A percentile compares a stretch with the other conserved stretches of the same genome.
phyloP scores from a whole-genome alignment of 2,113 vertebrate species.

The Castor canadensis region DNA sequence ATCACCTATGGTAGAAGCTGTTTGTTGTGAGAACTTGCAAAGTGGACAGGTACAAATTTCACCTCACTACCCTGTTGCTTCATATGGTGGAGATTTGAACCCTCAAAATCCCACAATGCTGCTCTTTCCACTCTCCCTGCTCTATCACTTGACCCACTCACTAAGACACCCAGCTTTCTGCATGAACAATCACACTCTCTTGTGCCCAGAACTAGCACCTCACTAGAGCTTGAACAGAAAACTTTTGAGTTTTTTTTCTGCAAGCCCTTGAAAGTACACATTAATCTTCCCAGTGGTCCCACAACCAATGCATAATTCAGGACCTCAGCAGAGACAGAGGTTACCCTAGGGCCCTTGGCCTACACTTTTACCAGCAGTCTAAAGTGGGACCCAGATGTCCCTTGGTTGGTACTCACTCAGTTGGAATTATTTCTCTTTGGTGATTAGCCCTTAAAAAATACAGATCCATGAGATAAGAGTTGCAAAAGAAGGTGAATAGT shows the following conservation, averaged over 20 bases:
- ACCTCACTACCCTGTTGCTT: neutral
- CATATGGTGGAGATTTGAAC: neutral
- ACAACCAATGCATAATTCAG: neutral
- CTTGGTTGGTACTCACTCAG: neutral
- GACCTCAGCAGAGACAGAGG: neutral
- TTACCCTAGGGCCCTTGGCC: neutral
- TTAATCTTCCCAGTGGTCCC: too few relatives aligned
- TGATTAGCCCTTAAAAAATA: neutral
- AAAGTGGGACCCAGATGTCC: neutral
- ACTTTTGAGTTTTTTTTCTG: neutral
- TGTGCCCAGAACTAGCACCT: neutral
- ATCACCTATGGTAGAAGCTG: neutral
- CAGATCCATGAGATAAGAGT: neutral
- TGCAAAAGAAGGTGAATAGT: neutral
- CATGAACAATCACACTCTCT: too few relatives aligned
- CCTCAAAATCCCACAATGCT: neutral
- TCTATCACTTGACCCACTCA: rapidly evolving
- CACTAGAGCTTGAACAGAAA: neutral
- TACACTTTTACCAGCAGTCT: neutral
- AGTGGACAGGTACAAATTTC: neutral
- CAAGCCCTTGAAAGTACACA: neutral
- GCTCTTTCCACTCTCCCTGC: too few relatives aligned
- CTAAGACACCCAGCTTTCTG: too few relatives aligned
- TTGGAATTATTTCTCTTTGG: neutral
- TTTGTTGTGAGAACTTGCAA: neutral